phyloP scores from a whole-genome alignment of 2,888 invertebrate species.

The Chorisops tibialis region DNA sequence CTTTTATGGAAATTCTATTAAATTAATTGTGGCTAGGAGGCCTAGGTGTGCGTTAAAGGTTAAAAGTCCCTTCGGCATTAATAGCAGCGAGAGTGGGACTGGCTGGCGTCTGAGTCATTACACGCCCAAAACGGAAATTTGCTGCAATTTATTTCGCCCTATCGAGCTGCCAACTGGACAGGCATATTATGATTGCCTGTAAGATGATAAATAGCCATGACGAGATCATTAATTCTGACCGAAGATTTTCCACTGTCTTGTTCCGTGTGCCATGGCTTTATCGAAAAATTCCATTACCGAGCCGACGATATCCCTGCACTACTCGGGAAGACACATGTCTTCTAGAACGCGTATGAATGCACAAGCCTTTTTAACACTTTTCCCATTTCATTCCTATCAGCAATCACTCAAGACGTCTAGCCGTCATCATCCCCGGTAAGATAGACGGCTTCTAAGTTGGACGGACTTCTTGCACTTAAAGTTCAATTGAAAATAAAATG shows the following conservation, averaged over 20 bases:
- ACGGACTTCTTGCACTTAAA: background rate
- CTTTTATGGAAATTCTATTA: too few relatives aligned
- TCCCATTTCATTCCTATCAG: conserved; percentile 29
- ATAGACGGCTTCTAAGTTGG: background rate
- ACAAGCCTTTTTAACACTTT: conserved; percentile 23
- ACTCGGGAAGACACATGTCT: too few relatives aligned
- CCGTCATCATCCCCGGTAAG: background rate
- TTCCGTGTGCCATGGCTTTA: conserved; percentile 1
- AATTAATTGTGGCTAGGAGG: too few relatives aligned
- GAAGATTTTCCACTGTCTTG: background rate
- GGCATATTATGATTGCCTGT: background rate
- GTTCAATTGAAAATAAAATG: background rate
- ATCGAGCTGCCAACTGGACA: background rate
- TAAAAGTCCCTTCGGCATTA: too few relatives aligned
- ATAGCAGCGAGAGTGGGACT: too few relatives aligned
- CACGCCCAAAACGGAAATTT: background rate
- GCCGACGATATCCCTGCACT: too few relatives aligned
- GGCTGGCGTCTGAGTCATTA: background rate
- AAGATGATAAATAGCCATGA: conserved; percentile 2
- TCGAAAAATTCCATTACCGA: too few relatives aligned
- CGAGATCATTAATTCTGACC: conserved; percentile 11
- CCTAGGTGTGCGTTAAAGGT: too few relatives aligned
- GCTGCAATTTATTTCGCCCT: background rate
- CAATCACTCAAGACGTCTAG: conserved; percentile 27
- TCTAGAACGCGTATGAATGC: too few relatives aligned